These are phyloP conservation scores for Aulostomus chinensis DNA, from an alignment of 2,797 vertebrate species.

Conservation along the genomic window DNA sequence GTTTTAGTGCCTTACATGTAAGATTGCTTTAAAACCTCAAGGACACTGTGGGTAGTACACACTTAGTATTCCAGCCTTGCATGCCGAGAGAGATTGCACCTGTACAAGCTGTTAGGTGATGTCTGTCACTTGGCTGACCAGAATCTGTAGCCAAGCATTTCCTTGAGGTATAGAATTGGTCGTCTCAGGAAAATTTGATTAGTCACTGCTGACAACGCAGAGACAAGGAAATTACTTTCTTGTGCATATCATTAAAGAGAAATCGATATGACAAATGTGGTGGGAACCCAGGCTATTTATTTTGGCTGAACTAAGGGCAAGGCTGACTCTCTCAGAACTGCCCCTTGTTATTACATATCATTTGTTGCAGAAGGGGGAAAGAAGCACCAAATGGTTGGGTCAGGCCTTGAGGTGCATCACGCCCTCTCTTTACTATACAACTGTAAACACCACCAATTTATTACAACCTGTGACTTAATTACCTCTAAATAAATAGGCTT, in stretches of 20 bases:
- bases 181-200: conserved; percentile 81
- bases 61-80: conserved; percentile 68
- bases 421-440: conserved; percentile 6
- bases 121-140: conserved; percentile 74
- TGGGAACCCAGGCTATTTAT: conserved; percentile 79
- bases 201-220: conserved; percentile 85
- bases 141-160: conserved; percentile 80
- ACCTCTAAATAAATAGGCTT: conserved; percentile 65
- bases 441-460: conserved; percentile 19
- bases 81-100: conserved; percentile 65
- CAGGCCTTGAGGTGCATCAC: conserved; percentile 19
- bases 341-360: conserved; percentile 67
- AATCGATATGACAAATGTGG: conserved; percentile 87
- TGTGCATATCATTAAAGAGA: conserved; percentile 88
- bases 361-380: conserved; percentile 71
- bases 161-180: conserved; percentile 80
- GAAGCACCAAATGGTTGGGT: conserved; percentile 33
- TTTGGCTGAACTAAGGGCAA: conserved; percentile 72
- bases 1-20: not conserved
- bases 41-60: conserved; percentile 41
- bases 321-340: conserved; percentile 51
- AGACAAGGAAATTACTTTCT: conserved; percentile 88
- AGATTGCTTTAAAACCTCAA: conserved; percentile 38
- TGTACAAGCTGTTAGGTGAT: conserved; percentile 65
- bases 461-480: conserved; percentile 62